A percentile compares a stretch with the other conserved stretches of the same genome.
phyloP scores from a whole-genome alignment of 2,888 invertebrate species.

The Elmis aenea region DNA sequence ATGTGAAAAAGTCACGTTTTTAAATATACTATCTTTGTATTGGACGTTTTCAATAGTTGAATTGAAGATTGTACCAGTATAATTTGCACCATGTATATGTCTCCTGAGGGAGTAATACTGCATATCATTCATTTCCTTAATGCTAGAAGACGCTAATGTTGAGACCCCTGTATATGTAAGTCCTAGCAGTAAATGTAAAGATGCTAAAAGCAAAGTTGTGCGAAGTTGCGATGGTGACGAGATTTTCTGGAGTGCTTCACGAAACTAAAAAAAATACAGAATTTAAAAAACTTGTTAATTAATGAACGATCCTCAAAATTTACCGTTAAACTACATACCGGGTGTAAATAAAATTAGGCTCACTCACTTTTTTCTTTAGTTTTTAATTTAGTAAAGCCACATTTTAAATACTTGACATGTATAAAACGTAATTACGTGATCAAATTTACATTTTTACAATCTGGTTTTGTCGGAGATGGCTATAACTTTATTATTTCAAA shows the following conservation, averaged over 20 bases:
- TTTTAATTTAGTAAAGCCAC: no score
- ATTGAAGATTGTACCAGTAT: conserved; percentile 49
- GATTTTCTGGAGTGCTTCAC: conserved; percentile 64
- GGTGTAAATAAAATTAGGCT: no score
- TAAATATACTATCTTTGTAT: conserved; percentile 56
- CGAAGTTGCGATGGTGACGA: conserved; percentile 59
- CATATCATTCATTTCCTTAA: conserved; percentile 47
- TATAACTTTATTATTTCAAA: no score
- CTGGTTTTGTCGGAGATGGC: no score
- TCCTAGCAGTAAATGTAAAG: conserved; percentile 52
- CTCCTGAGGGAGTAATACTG: conserved; percentile 35
- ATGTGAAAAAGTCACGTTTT: conserved; percentile 61
- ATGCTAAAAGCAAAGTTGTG: conserved; percentile 58
- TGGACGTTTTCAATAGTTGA: conserved; percentile 60
- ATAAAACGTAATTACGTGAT: no score
- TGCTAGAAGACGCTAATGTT: conserved; percentile 51
- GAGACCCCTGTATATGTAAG: conserved; percentile 52
- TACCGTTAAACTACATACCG: no score
- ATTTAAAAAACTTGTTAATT: neutral
- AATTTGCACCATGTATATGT: conserved; percentile 33
- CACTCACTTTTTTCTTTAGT: no score
- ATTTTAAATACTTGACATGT: no score
- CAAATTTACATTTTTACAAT: no score
- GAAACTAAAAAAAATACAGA: conserved; percentile 53
- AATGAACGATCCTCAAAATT: no score